A percentile compares a stretch with the other conserved stretches of the same genome.
phyloP scores from a whole-genome alignment of 2,888 invertebrate genomes.

The Caradrina clavipalpis region DNA sequence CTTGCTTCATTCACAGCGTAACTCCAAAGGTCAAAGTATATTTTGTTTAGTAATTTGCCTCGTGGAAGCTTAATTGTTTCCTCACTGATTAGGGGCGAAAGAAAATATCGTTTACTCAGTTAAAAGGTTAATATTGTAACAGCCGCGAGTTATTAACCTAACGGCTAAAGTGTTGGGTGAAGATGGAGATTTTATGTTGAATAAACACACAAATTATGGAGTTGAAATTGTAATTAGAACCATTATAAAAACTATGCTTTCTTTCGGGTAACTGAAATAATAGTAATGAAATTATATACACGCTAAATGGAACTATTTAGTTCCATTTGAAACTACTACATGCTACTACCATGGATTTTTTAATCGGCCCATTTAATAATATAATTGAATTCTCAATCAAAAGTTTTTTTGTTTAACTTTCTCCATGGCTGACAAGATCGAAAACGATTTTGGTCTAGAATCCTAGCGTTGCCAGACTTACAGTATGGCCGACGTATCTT shows the following conservation, averaged over 20 bases:
- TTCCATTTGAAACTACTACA: not conserved
- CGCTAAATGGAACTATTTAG: not conserved
- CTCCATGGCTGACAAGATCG: not conserved
- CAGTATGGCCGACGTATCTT: no score
- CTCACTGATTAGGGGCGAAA: constrained; percentile 33
- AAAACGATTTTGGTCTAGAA: not conserved
- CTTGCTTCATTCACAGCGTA: not conserved
- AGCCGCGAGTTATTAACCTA: constrained; percentile 14
- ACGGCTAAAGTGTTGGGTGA: not conserved
- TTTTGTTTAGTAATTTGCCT: constrained; percentile 27
- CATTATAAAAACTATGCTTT: not conserved
- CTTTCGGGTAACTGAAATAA: not conserved
- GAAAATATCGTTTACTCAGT: constrained; percentile 36
- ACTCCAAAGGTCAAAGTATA: constrained; percentile 14
- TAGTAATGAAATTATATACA: not conserved
- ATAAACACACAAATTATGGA: not conserved
- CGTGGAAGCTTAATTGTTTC: constrained; percentile 39
- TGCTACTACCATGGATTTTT: no score
- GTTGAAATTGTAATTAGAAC: not conserved
- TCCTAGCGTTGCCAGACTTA: no score
- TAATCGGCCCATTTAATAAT: no score
- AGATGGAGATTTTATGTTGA: constrained; percentile 7
- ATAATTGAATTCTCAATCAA: no score
- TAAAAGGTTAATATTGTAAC: constrained; percentile 33
- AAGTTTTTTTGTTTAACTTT: not conserved